Evolutionary conservation across 2,888 invertebrate species (phyloP).

Genomic region (Dinocampus coccinellae): DNA sequence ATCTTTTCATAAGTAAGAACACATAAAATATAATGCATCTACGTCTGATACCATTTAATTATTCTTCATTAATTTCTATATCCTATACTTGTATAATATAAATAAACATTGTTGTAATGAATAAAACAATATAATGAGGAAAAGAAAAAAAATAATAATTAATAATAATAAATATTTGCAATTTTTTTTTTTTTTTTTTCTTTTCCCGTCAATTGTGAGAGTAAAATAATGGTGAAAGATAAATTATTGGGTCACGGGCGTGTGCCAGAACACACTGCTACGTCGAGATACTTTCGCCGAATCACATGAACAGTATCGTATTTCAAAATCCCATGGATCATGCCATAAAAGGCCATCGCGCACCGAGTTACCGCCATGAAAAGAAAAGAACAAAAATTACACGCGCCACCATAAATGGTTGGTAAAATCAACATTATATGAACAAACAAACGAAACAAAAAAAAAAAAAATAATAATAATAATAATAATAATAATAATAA

Average conservation of each 20-base stretch:
- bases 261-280: neutral
- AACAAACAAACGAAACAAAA: neutral
- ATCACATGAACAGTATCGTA: neutral
- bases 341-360: neutral
- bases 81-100: neutral
- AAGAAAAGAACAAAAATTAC: neutral
- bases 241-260: neutral
- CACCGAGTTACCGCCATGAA: neutral
- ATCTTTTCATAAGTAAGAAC: conserved; percentile 21
- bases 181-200: no score
- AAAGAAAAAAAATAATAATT: neutral
- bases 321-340: conserved; percentile 14
- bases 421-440: neutral
- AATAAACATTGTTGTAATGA: neutral
- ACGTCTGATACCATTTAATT: neutral
- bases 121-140: neutral
- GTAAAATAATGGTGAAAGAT: neutral
- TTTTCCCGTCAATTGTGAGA: neutral
- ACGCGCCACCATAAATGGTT: conserved; percentile 16
- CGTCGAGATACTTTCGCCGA: conserved; percentile 4
- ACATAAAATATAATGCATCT: neutral
- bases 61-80: neutral
- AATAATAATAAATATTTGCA: no score
- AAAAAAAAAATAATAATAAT: no score
- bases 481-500: no score